Base-by-base conservation (phyloP, 2,888 invertebrate genomes). In the Podotricha telesiphe region DNA sequence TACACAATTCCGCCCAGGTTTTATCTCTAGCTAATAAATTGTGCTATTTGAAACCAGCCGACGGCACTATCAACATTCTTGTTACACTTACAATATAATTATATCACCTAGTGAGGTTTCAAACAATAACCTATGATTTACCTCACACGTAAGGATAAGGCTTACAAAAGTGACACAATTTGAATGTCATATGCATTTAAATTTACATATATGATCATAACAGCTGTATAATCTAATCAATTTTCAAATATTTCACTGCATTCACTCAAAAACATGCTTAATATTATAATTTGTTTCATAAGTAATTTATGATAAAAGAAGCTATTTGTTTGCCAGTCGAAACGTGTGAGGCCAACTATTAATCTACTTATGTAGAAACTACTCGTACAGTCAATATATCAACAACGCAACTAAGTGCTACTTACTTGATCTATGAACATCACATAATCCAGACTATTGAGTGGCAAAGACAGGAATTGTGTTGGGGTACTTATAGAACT, bases 21-120 rank as follows among this genome's bases (percentile, higher is more conserved):
- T 78, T 80, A 73, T 82, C 83, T 88, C 87, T 86, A 87, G 88
- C 89, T 89, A 89, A 83, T 82, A 82, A 86, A 88, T 91, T 91
- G 92, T 91, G 92, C 90, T 90, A 87, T 86, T 81, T 80, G 84
- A 83, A 83, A 85, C 83, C 87, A 80, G 79, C 80, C 84, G 78
- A 78, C 78, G 78, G 78, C 76, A 81, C 83, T 80, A 83, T 78
- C 80, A 74, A 82, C 84, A 77, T 82, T 82, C 80, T 79, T 83
- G 77, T 85, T 84, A 84, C 80, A 74, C 82, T 85, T 87, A 87
- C 75, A 80, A 78, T 79, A 85, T 84, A 83, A 81, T 81, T 86
- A 86, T 91, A 89, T 90, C 87, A 87, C 86, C 92, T 91, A 92
- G 86, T 91, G 91, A 92, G 91, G 92, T 91, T 90, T 87, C 87